Conservation (phyloP, 2,797 vertebrate species). For the Eurystomus glaucurus region DNA sequence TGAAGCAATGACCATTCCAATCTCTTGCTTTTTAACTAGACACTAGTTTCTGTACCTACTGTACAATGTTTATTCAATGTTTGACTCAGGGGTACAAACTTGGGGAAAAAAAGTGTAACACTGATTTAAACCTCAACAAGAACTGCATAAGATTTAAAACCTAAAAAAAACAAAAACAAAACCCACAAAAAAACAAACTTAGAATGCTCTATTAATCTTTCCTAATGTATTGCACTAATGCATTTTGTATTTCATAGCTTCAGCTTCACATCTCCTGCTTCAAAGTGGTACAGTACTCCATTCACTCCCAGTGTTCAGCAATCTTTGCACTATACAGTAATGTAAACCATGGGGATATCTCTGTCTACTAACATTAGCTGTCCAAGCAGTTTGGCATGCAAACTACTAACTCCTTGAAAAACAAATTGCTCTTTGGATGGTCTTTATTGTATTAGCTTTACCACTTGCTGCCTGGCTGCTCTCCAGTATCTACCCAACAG, state of each 20-base stretch:
- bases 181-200: background rate
- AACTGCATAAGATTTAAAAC: slow-evolving; percentile 50
- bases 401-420: background rate
- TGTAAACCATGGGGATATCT: slow-evolving; percentile 29
- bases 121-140: slow-evolving; percentile 77
- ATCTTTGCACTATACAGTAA: slow-evolving; percentile 23
- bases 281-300: slow-evolving; percentile 18
- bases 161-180: background rate
- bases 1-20: slow-evolving; percentile 32
- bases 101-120: slow-evolving; percentile 75
- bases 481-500: background rate
- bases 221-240: slow-evolving; percentile 62
- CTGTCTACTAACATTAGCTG: background rate
- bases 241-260: slow-evolving; percentile 54
- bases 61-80: slow-evolving; percentile 76
- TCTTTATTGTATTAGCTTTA: background rate
- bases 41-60: slow-evolving; percentile 80
- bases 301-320: background rate
- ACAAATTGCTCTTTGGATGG: background rate
- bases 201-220: slow-evolving; percentile 16
- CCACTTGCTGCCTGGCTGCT: background rate
- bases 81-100: slow-evolving; percentile 85
- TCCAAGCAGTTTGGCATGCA: background rate
- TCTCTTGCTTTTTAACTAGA: slow-evolving; percentile 65
- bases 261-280: slow-evolving; percentile 28